Base-by-base conservation (phyloP, 2,113 vertebrate species). In the Monopterus albus region DNA sequence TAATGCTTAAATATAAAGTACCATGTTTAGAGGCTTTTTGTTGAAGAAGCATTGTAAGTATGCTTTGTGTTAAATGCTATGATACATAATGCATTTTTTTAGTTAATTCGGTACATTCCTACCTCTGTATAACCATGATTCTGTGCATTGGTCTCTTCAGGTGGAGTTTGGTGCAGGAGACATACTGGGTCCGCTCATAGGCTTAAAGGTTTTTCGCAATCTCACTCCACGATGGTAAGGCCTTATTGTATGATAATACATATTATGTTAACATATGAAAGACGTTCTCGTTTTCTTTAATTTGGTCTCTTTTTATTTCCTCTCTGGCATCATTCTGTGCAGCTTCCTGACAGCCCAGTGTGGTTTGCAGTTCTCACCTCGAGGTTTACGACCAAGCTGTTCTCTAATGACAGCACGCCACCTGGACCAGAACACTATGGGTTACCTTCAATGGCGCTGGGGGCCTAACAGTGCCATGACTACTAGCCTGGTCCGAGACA, bases 391-490 rank as follows among this genome's bases (percentile, higher is more conserved):
- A 7, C 97, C 96, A 0, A 96, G 93, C 73, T 95, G 97, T n/a
- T 96, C 96, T 53, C 93, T 96, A 0, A 95, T 98, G 79, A 87
- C 97, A 4, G 97, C 97, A 0, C 95, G 97, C 5, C 95, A 98
- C 88, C 92, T 99, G 20, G 96, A 98, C 91, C 95, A 95, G 92
- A 97, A 99, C 92, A 99, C 97, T 0, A 96, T 98, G 94, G 97
- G 97, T 2, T 99, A 98, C 76, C 55, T 99, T 40, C 96, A 98
- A 91, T 99, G 96, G 96, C 94, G 97, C 0, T 97, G 97, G 95
- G 97, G 97, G 3, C 92, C 93, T 79, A 96, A 96, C 91, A 98
- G 96, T 0, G 95, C 97, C 88, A 99, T 99, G 97, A 98, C 96
- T 47, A 96, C 96, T 0, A 98, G 96, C 25, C 74, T 98, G 1